Conservation (phyloP, 2,113 vertebrate genomes). For the Grammomys surdaster region DNA sequence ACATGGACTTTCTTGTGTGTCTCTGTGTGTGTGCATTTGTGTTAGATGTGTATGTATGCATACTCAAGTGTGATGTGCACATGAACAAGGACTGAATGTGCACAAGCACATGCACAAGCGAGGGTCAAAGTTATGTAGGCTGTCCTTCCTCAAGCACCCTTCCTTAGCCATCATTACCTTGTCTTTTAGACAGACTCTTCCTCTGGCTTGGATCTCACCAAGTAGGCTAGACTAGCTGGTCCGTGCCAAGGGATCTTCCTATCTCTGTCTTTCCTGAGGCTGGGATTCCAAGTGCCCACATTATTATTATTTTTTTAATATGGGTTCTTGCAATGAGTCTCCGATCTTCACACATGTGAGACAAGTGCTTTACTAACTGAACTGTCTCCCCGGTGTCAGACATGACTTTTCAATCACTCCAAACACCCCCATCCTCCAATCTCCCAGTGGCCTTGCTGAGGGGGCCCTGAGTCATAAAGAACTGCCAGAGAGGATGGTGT, state of each 20-base stretch:
- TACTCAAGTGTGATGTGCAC: background rate
- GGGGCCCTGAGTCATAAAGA: conserved; percentile 50
- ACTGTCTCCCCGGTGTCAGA: background rate
- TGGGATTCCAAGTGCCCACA: background rate
- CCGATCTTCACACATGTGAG: background rate
- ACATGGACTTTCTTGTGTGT: background rate
- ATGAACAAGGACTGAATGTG: no score
- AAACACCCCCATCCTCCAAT: background rate
- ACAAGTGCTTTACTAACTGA: background rate
- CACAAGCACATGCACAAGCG: background rate
- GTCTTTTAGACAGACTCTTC: background rate
- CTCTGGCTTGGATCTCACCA: background rate
- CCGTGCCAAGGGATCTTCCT: background rate
- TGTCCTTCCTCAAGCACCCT: background rate
- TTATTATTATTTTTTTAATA: background rate
- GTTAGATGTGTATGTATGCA: background rate
- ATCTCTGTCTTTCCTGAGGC: no score
- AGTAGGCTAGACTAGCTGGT: background rate
- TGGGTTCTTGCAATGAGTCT: background rate
- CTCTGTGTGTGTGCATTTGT: background rate
- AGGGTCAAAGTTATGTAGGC: background rate
- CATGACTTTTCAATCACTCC: background rate
- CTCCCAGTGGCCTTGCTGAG: background rate
- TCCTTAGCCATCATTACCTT: background rate
- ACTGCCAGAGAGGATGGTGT: background rate